These are phyloP conservation scores for Muraenolepis orangiensis DNA, from an alignment of 2,797 vertebrate species.

Conservation along the genomic window DNA sequence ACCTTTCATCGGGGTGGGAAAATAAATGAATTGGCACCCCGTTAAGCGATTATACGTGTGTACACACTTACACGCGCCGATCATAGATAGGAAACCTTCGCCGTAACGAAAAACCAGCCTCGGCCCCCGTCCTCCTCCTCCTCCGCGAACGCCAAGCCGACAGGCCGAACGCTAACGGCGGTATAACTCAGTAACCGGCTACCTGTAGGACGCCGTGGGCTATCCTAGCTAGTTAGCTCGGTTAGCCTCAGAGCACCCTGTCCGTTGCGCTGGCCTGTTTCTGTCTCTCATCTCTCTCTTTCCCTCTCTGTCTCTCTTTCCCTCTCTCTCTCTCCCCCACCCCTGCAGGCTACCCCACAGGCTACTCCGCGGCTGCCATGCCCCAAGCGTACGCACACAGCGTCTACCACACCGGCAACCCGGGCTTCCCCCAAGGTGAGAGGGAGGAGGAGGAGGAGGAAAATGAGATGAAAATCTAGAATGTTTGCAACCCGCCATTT, in stretches of 20 bases:
- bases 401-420: constrained; percentile 81
- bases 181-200: not conserved
- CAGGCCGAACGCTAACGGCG: too few relatives aligned
- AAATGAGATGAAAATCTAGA: too few relatives aligned
- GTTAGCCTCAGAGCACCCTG: not conserved
- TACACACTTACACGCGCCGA: not conserved
- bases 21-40: too few relatives aligned
- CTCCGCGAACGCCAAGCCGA: too few relatives aligned
- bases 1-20: too few relatives aligned
- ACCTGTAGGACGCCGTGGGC: not conserved
- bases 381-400: constrained; percentile 83
- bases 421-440: constrained; percentile 84
- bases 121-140: constrained; percentile 3
- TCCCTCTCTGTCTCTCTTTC: not conserved
- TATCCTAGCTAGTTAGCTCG: not conserved
- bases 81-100: not conserved
- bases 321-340: not conserved
- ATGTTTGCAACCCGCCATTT: not conserved
- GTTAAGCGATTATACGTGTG: not conserved
- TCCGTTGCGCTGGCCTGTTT: not conserved
- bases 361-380: constrained; percentile 74
- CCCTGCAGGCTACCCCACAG: constrained; percentile 80
- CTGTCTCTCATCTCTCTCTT: not conserved
- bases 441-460: too few relatives aligned
- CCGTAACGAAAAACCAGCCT: not conserved